These are phyloP conservation scores for Tanypteryx hageni DNA, from an alignment of 2,888 invertebrate species.

Conservation along the genomic window DNA sequence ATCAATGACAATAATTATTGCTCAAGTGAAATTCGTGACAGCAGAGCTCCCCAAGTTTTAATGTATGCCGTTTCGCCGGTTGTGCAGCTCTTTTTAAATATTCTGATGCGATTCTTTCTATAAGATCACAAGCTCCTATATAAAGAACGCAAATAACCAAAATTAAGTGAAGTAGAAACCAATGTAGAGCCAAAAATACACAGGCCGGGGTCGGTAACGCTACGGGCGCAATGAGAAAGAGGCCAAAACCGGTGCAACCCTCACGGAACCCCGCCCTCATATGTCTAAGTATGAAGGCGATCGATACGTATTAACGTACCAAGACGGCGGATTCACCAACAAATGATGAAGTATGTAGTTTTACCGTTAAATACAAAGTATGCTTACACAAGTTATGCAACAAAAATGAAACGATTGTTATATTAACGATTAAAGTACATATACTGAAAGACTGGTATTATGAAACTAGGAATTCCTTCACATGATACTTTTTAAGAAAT, in stretches of 20 bases:
- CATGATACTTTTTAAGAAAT: no score
- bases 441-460: no score
- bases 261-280: conserved; percentile 64
- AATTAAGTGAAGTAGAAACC: background rate
- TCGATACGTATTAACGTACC: conserved; percentile 58
- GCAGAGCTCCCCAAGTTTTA: background rate
- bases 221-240: conserved; percentile 38
- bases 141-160: background rate
- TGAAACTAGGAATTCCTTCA: no score
- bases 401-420: background rate
- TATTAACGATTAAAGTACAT: background rate
- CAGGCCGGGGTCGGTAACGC: conserved; percentile 40
- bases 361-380: background rate
- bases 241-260: conserved; percentile 60
- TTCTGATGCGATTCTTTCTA: no score
- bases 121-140: background rate
- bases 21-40: background rate
- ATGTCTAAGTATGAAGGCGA: conserved; percentile 61
- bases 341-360: background rate
- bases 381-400: background rate
- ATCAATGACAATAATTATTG: no score
- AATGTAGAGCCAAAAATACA: conserved; percentile 21
- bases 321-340: background rate
- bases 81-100: background rate
- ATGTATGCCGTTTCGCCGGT: background rate